Percentiles rank a stretch among this genome's conserved stretches.
phyloP scores from a whole-genome alignment of 2,113 vertebrate genomes.

The Enhydra lutris region DNA sequence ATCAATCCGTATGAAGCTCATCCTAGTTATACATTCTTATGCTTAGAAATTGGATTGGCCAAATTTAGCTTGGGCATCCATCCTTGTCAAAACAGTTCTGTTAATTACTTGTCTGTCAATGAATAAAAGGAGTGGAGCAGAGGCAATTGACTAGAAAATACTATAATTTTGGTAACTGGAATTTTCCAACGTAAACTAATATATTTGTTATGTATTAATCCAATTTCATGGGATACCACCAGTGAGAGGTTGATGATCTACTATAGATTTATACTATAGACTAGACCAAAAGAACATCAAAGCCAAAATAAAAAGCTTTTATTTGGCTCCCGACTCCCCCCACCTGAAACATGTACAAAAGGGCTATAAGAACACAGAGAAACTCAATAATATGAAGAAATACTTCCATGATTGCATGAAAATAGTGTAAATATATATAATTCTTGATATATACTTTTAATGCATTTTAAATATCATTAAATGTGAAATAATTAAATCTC shows the following conservation, averaged over 20 bases:
- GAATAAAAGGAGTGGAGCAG: neutral
- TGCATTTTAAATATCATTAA: neutral
- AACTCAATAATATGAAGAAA: neutral
- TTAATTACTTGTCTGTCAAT: neutral
- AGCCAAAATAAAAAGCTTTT: neutral
- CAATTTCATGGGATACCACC: neutral
- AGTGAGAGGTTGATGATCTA: neutral
- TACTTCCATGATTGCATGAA: neutral
- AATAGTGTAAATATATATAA: neutral
- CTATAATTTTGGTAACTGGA: neutral
- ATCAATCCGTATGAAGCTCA: accelerated
- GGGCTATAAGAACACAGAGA: neutral
- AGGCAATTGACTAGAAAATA: neutral
- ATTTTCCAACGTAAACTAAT: neutral
- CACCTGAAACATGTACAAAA: neutral
- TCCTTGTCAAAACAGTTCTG: neutral
- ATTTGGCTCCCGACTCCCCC: too few species aligned
- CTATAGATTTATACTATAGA: neutral
- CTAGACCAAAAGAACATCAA: neutral
- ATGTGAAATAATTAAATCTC: neutral
- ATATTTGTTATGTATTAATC: neutral
- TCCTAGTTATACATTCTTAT: neutral
- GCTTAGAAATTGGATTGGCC: neutral
- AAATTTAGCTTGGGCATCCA: neutral
- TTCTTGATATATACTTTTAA: neutral